These are phyloP conservation scores for Okamejei kenojei DNA, from an alignment of 2,797 vertebrate genomes.

Conservation along the genomic window DNA sequence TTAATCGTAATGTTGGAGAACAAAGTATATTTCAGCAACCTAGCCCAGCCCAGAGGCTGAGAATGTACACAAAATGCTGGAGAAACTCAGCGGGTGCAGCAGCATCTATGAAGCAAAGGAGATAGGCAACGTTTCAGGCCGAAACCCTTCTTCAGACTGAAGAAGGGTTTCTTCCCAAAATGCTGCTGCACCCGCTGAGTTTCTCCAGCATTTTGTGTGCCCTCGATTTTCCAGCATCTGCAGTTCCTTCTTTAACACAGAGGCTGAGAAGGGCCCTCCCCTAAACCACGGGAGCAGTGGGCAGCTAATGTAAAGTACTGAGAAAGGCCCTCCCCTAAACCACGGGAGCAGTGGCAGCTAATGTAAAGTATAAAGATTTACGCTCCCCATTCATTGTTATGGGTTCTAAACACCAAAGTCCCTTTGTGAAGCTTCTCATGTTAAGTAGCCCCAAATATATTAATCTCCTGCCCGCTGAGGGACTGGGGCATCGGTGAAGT, in stretches of 20 bases:
- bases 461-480: constrained; percentile 6
- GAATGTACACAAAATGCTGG: too few relatives aligned
- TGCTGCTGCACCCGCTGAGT: too few relatives aligned
- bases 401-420: neutral
- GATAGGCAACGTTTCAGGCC: too few relatives aligned
- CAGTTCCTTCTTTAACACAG: too few relatives aligned
- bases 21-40: neutral
- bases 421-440: neutral
- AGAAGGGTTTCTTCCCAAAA: too few relatives aligned
- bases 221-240: too few relatives aligned
- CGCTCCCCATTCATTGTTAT: neutral
- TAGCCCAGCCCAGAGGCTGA: neutral
- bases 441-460: constrained; percentile 15
- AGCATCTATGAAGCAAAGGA: too few relatives aligned
- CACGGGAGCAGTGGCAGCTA: neutral
- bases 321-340: too few relatives aligned
- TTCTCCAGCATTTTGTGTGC: too few relatives aligned
- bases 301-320: neutral
- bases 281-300: neutral
- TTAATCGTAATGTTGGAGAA: neutral
- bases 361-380: neutral
- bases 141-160: too few relatives aligned
- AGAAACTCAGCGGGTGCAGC: too few relatives aligned
- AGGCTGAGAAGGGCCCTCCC: neutral
- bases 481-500: neutral